Evolutionary conservation across 2,797 vertebrate species (phyloP).

Genomic region (Sparidentex hasta): DNA sequence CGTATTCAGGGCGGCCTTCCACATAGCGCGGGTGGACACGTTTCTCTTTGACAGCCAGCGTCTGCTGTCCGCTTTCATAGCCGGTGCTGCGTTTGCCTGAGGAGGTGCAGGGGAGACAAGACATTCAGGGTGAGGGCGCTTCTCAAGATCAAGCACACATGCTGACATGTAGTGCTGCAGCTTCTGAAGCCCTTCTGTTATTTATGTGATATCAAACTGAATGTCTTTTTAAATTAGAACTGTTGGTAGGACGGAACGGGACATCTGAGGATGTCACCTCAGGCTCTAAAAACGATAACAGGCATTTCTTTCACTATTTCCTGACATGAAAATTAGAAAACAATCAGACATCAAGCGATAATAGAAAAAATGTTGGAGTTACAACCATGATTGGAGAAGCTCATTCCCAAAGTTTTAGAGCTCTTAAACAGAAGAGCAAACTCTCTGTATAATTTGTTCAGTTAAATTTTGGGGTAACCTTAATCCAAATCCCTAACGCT

Average conservation of each 20-base stretch:
- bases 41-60: slow-evolving; percentile 48
- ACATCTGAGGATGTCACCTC: background rate
- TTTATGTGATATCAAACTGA: background rate
- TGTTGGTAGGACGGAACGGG: background rate
- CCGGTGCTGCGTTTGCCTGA: slow-evolving; percentile 75
- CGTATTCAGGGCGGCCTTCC: slow-evolving; percentile 72
- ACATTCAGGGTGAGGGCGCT: background rate
- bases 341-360: too few species aligned
- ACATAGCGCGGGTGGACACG: slow-evolving; percentile 77
- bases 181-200: background rate
- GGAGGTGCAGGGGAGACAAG: background rate
- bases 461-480: too few species aligned
- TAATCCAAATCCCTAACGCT: too few species aligned
- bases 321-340: too few species aligned
- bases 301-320: too few species aligned
- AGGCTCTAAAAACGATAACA: background rate
- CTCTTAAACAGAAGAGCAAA: too few species aligned
- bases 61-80: slow-evolving; percentile 61
- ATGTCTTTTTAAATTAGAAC: background rate
- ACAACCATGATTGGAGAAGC: too few species aligned
- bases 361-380: too few species aligned
- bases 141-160: background rate
- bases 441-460: too few species aligned
- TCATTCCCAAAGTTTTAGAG: too few species aligned
- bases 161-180: background rate